phyloP scores from a whole-genome alignment of 2,797 vertebrate genomes.

The Lutjanus argentimaculatus region DNA sequence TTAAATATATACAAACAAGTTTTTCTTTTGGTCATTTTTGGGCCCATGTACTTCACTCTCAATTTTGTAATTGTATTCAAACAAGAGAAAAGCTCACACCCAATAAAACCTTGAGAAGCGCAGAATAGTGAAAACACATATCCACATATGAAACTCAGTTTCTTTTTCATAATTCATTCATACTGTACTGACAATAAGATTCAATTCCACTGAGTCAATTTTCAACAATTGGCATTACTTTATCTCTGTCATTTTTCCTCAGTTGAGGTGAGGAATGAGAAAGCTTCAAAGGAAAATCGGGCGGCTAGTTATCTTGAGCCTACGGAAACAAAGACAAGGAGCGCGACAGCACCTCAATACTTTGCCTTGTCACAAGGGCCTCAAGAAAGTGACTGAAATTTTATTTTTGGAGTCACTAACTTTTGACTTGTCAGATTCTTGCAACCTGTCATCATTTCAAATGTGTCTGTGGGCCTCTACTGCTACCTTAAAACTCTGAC shows the following conservation, averaged over 20 bases:
- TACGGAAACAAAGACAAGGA: constrained; percentile 72
- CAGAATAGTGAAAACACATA: neutral
- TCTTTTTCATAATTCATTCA: constrained; percentile 33
- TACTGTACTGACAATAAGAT: constrained; percentile 32
- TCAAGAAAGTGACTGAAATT: constrained; percentile 83
- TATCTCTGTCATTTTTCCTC: constrained; percentile 55
- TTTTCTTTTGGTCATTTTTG: too few species aligned
- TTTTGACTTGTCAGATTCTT: constrained; percentile 88
- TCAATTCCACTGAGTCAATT: constrained; percentile 40
- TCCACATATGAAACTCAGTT: constrained; percentile 2
- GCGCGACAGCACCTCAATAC: constrained; percentile 63
- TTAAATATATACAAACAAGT: neutral
- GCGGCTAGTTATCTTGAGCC: constrained; percentile 71
- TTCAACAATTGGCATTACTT: constrained; percentile 45
- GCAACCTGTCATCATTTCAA: constrained; percentile 88
- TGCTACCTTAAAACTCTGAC: constrained; percentile 88
- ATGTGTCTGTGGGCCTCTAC: constrained; percentile 81
- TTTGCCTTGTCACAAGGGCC: constrained; percentile 76
- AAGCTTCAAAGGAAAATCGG: constrained; percentile 56
- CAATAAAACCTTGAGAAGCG: constrained; percentile 15
- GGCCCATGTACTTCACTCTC: too few species aligned
- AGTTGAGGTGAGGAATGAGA: constrained; percentile 60
- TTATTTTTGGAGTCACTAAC: constrained; percentile 87
- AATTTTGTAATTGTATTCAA: neutral
- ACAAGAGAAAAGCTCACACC: neutral